Evolutionary conservation across 2,888 invertebrate species (phyloP), one percentile per base, ranked within the genome.

Genomic region (Polymixis flavicincta): DNA sequence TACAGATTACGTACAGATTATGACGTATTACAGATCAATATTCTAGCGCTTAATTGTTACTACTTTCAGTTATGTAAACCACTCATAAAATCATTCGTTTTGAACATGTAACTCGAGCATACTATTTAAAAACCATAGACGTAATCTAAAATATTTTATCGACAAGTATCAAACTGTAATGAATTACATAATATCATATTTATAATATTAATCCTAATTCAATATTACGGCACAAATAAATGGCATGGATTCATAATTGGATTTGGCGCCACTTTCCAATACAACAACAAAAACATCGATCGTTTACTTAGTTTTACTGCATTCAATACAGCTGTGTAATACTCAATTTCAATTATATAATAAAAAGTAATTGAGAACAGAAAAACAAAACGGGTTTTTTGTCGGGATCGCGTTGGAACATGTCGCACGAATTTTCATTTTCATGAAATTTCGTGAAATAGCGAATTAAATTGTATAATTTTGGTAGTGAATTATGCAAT

Each of bases 271-370:
- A 57, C 25, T 11, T 28, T n/a, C 13, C 2, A 63, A 70, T n/a
- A 28, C 67, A 54, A 65, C 2, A 25, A 61, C 25, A 67, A 37
- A 67, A 48, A 48, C 25, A 14, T 63, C 13, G 2, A 55, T 45
- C 2, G 4, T 65, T 50, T 7, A 63, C 54, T 70, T 69, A 59
- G 52, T 63, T 79, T 70, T 63, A 70, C 32, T 22, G 9, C 54
- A 52, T 59, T 45, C 54, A 67, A 75, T 71, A 71, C 67, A 67
- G 28, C 54, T 59, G 61, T 61, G 5, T 37, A 61, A 57, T 32
- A 48, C 55, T 14, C 25, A 63, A 69, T 71, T 55, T 60, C 59
- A 71, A 79, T 79, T 61, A 75, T 75, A 74, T 60, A 83, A 57
- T 67, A 79, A 83, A 71, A 82, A 57, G 7, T 52, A 57, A 78